Evolutionary conservation across 2,797 vertebrate species (phyloP).

Genomic region (Myotis findleyi): DNA sequence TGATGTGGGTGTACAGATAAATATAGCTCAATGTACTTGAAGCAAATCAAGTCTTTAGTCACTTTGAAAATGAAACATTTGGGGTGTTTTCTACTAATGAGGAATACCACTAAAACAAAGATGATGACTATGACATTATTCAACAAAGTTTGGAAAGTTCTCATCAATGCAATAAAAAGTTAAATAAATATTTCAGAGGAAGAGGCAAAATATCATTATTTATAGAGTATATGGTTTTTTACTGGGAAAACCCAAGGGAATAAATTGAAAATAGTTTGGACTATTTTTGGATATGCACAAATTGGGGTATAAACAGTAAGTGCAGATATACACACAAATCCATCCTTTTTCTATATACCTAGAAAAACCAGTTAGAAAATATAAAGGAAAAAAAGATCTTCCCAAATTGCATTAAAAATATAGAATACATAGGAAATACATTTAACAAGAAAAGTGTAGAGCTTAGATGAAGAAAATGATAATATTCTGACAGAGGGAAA

Average conservation of each 20-base stretch:
- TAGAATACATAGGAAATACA: background rate
- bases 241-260: background rate
- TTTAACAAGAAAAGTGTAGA: background rate
- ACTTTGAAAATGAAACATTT: background rate
- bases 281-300: background rate
- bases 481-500: background rate
- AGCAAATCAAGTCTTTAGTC: background rate
- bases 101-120: background rate
- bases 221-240: background rate
- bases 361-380: background rate
- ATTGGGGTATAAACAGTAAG: background rate
- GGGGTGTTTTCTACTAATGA: background rate
- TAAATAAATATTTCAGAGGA: background rate
- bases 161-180: background rate
- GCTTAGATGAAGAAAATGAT: background rate
- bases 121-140: background rate
- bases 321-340: background rate
- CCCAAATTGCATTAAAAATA: background rate
- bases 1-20: background rate
- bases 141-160: background rate
- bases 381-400: background rate
- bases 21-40: background rate
- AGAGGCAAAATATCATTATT: background rate
- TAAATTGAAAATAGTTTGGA: background rate
- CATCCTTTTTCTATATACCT: background rate